A percentile compares a stretch with the other conserved stretches of the same genome.
These are phyloP conservation scores for Drosophila sproati DNA, from an alignment of 1,140 invertebrate genomes.

Conservation along the genomic window DNA sequence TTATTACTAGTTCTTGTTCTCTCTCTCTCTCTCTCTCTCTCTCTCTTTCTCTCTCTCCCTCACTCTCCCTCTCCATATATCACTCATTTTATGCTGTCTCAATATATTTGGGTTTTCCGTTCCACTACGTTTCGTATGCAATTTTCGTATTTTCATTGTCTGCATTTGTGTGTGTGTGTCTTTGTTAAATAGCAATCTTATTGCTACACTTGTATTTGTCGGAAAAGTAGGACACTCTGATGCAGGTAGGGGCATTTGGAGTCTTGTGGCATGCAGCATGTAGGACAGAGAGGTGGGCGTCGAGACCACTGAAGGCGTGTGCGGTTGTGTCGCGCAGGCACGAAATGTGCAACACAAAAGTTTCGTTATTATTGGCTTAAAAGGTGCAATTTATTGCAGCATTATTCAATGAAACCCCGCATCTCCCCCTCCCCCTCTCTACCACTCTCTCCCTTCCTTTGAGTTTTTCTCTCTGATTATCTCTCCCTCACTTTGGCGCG, in stretches of 20 bases:
- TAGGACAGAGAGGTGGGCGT: background rate
- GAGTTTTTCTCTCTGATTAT: background rate
- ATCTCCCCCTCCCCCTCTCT: constrained; percentile 6
- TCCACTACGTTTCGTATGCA: constrained; percentile 72
- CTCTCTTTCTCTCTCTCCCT: constrained; percentile 10
- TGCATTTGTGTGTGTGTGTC: constrained; percentile 27
- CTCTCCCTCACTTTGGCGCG: background rate
- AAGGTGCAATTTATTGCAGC: constrained; percentile 81
- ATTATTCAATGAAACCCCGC: constrained; percentile 63
- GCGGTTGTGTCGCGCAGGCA: constrained; percentile 40
- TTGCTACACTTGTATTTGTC: constrained; percentile 72
- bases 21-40: constrained; percentile 6
- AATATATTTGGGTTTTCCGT: constrained; percentile 68
- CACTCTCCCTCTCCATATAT: constrained; percentile 1
- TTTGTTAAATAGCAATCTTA: constrained; percentile 70
- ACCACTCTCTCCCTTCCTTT: background rate
- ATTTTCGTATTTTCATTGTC: constrained; percentile 73
- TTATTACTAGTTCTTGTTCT: background rate
- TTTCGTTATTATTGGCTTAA: constrained; percentile 82
- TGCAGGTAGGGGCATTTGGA: constrained; percentile 58
- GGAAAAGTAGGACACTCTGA: constrained; percentile 78
- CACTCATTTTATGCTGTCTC: constrained; percentile 42
- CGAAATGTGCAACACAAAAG: constrained; percentile 80
- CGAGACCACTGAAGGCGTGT: background rate
- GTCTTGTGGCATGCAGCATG: constrained; percentile 19